phyloP scores from a whole-genome alignment of 2,888 invertebrate genomes.

The Heliconius charithonia region DNA sequence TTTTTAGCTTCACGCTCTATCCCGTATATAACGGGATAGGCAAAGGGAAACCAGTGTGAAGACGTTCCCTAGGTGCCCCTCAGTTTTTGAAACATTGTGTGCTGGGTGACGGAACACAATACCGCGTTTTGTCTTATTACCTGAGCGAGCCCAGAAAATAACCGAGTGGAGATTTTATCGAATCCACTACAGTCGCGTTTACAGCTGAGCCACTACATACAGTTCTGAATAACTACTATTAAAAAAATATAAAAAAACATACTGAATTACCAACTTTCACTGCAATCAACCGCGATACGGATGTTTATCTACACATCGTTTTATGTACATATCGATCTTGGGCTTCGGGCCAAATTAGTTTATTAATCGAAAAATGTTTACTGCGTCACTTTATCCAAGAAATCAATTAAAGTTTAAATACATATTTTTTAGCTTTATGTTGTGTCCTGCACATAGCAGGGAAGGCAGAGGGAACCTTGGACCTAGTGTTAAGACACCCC shows the following conservation, averaged over 20 bases:
- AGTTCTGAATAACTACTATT: background rate
- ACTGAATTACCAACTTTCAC: slow-evolving; percentile 8
- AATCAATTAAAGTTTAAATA: background rate
- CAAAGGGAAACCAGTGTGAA: background rate
- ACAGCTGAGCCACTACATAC: no score
- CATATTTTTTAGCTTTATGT: background rate
- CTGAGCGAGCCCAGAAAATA: background rate
- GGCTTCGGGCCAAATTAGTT: slow-evolving; percentile 8
- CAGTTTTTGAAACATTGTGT: background rate
- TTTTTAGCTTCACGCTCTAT: background rate
- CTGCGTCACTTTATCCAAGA: background rate
- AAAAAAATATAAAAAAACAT: background rate
- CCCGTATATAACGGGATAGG: background rate
- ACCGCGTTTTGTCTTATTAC: background rate
- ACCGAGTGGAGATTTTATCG: background rate
- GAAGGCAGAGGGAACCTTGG: background rate
- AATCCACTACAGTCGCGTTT: background rate
- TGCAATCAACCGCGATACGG: slow-evolving; percentile 20
- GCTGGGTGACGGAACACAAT: background rate
- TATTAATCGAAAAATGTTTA: slow-evolving; percentile 2
- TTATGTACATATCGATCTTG: background rate
- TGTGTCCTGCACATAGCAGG: background rate
- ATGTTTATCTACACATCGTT: slow-evolving; percentile 10
- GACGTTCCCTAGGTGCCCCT: background rate
- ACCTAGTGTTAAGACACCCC: background rate